Conservation (phyloP, 2,888 invertebrate species). For the Eristalis pertinax region DNA sequence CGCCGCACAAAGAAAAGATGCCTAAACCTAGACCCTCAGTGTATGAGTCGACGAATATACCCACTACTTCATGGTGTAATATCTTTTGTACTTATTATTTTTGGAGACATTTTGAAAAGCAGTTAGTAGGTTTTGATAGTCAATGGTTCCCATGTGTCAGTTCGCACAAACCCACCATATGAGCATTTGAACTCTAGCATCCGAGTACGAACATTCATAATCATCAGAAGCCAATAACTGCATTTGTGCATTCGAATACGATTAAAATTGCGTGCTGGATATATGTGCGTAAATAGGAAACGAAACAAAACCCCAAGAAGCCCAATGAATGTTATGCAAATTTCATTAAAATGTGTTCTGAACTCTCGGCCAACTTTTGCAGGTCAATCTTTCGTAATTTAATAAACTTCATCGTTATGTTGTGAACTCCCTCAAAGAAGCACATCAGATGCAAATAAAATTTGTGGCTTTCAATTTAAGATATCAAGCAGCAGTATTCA, state of each 20-base stretch:
- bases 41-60: too few relatives aligned
- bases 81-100: too few relatives aligned
- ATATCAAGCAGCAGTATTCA: not conserved
- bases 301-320: not conserved
- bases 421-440: slow-evolving; percentile 21
- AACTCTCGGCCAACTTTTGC: slow-evolving; percentile 20
- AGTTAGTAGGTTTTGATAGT: too few relatives aligned
- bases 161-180: too few relatives aligned
- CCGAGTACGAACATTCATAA: not conserved
- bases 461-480: slow-evolving; percentile 5
- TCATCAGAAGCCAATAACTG: not conserved
- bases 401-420: slow-evolving; percentile 19
- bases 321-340: slow-evolving; percentile 36
- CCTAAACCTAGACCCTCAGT: too few relatives aligned
- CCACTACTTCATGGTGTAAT: too few relatives aligned
- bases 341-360: slow-evolving; percentile 27
- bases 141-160: too few relatives aligned
- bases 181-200: too few relatives aligned
- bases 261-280: not conserved
- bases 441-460: slow-evolving; percentile 38
- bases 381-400: slow-evolving; percentile 14
- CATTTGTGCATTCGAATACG: not conserved
- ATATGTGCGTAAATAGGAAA: not conserved
- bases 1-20: too few relatives aligned
- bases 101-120: too few relatives aligned